Evolutionary conservation across 2,113 vertebrate genomes (phyloP).

Genomic region (Pterocles gutturalis): DNA sequence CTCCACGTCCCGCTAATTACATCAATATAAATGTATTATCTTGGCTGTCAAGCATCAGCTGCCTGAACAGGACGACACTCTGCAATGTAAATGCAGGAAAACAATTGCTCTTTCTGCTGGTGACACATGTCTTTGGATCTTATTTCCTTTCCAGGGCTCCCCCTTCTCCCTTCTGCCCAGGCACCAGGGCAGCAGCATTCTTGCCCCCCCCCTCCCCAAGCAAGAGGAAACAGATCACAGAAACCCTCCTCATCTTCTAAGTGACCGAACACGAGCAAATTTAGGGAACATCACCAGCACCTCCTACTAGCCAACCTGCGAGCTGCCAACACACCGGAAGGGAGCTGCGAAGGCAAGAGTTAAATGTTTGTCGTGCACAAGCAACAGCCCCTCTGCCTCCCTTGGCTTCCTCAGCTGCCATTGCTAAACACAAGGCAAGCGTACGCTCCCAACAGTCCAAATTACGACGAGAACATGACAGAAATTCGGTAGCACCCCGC

Average conservation of each 20-base stretch:
- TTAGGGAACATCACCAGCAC: neutral
- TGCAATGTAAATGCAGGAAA: conserved; percentile 15
- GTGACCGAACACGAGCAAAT: rapidly evolving
- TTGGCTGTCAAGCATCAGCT: conserved; percentile 33
- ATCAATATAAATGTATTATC: conserved; percentile 63
- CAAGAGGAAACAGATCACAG: neutral
- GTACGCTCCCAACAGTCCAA: neutral
- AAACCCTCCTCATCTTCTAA: neutral
- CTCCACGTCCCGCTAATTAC: conserved; percentile 57
- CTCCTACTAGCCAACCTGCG: neutral
- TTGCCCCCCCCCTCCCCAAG: neutral
- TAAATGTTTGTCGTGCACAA: neutral
- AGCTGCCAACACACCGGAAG: rapidly evolving
- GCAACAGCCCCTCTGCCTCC: neutral
- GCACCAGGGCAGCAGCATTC: neutral
- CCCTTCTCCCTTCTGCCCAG: conserved; percentile 1
- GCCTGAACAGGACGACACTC: neutral
- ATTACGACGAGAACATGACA: neutral
- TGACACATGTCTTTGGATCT: conserved; percentile 39
- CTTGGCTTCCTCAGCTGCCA: neutral
- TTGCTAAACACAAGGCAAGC: neutral
- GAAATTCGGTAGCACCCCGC: neutral
- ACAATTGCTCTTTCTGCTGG: conserved; percentile 47
- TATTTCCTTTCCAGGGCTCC: conserved; percentile 9
- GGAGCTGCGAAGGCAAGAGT: neutral